A percentile compares a stretch with the other conserved stretches of the same genome.
Evolutionary conservation across 2,888 invertebrate genomes (phyloP).

Genomic region (Lysandra bellargus): DNA sequence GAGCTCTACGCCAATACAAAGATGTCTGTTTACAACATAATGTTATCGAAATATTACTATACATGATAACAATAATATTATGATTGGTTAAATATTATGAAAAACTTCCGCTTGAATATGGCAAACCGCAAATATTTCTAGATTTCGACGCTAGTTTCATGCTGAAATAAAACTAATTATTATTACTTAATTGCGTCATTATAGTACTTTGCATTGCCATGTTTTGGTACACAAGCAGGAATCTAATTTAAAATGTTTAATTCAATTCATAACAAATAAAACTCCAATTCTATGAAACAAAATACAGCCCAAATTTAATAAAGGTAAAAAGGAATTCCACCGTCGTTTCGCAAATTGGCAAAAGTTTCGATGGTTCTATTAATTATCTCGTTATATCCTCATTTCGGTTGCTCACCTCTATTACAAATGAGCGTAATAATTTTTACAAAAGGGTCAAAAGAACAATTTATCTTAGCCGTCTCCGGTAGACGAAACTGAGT

Average conservation of each 20-base stretch:
- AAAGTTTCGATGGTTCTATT: constrained; percentile 29
- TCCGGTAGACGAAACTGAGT: constrained; percentile 56
- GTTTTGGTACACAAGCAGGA: background rate
- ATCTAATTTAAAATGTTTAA: background rate
- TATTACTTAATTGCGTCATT: background rate
- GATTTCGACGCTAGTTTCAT: background rate
- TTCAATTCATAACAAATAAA: background rate
- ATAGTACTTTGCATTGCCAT: background rate
- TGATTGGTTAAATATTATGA: too few species aligned
- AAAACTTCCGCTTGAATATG: too few species aligned
- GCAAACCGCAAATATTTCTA: background rate
- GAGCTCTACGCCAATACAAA: background rate
- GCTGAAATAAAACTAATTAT: background rate
- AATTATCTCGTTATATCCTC: constrained; percentile 23
- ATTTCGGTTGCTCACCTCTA: constrained; percentile 32
- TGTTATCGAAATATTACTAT: too few species aligned
- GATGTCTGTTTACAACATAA: too few species aligned
- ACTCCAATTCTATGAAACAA: background rate
- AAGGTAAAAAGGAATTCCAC: background rate
- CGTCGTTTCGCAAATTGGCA: constrained; percentile 14
- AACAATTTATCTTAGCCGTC: constrained; percentile 66
- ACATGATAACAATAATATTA: too few species aligned
- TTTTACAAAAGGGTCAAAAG: constrained; percentile 63
- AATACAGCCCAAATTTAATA: background rate
- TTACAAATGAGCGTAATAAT: constrained; percentile 53